A percentile compares a stretch with the other conserved stretches of the same genome.
Evolutionary conservation across 2,113 vertebrate genomes (phyloP).

Genomic region (Morone chrysops): DNA sequence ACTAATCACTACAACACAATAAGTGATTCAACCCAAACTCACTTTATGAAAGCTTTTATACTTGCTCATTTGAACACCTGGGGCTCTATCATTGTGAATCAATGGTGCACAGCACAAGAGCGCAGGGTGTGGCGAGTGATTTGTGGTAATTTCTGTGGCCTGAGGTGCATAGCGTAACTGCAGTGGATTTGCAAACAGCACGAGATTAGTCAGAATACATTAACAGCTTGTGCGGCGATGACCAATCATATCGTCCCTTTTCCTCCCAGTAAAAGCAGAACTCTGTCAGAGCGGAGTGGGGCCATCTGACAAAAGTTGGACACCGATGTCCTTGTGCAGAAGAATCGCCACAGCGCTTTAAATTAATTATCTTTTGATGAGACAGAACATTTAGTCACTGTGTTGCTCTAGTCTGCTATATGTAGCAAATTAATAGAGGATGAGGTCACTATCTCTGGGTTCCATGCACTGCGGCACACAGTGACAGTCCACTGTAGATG

Average conservation of each 20-base stretch:
- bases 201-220: conserved; percentile 56
- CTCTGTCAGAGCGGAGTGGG: neutral
- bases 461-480: neutral
- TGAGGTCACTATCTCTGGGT: conserved; percentile 37
- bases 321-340: conserved; percentile 11
- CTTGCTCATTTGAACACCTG: conserved; percentile 56
- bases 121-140: conserved; percentile 55
- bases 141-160: conserved; percentile 63
- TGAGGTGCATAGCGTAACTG: conserved; percentile 44
- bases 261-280: neutral
- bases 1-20: conserved; percentile 24
- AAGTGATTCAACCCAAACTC: conserved; percentile 1
- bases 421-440: conserved; percentile 36
- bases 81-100: conserved; percentile 59
- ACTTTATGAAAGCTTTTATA: conserved; percentile 51
- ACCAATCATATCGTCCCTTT: conserved; percentile 32
- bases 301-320: neutral
- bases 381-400: conserved; percentile 17
- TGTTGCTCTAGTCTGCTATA: conserved; percentile 1
- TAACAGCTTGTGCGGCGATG: conserved; percentile 39
- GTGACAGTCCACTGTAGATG: neutral
- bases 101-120: conserved; percentile 41
- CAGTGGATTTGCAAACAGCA: conserved; percentile 41
- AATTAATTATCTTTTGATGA: conserved; percentile 30
- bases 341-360: neutral